Base-by-base conservation (phyloP, 2,888 invertebrate genomes). In the Parnassius apollo region DNA sequence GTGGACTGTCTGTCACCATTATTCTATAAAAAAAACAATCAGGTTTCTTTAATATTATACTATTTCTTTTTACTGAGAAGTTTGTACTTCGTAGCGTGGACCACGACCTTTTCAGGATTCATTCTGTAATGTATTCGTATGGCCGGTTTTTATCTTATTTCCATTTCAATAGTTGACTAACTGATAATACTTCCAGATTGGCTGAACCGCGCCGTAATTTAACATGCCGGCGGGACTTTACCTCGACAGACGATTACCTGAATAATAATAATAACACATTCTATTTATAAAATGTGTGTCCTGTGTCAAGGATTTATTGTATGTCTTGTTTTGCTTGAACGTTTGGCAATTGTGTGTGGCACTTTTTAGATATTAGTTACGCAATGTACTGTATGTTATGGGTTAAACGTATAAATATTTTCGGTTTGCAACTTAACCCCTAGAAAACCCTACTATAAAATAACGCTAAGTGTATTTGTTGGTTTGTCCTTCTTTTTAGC, bases 151-250 rank as follows among this genome's bases (percentile, higher is more conserved):
- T 58, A 55, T 62, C 42, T 50, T 42, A 10, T 58, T 58, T 48
- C 49, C 53, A 54, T 49, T 62, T 57, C 44, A 50, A 57, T 57
- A 4, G 25, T 2, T 44, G 44, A 57, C n/a, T 9, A 22, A 44
- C 49, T 51, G 57, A 57, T 61, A 57, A 44, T 53, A 54, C 42
- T 64, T 51, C 46, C 54, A 58, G 49, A 61, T 57, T 65, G 61
- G 56, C n/a, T 13, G n/a, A 35, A 7, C 12, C 7, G 8, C 12
- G 59, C 42, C 22, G 54, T 54, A 22, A 60, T 62, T 57, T 57
- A 35, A 45, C 44, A 49, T 13, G 1, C 10, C 46, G 46, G 7
- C 54, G 62, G 62, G 58, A 59, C 54, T 59, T 63, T 49, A 63
- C 62, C 62, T 10, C 35, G n/a, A 18, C n/a, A 9, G 11, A 22